Conservation (phyloP, 1,140 invertebrate genomes). For the Antheraea mylitta region DNA sequence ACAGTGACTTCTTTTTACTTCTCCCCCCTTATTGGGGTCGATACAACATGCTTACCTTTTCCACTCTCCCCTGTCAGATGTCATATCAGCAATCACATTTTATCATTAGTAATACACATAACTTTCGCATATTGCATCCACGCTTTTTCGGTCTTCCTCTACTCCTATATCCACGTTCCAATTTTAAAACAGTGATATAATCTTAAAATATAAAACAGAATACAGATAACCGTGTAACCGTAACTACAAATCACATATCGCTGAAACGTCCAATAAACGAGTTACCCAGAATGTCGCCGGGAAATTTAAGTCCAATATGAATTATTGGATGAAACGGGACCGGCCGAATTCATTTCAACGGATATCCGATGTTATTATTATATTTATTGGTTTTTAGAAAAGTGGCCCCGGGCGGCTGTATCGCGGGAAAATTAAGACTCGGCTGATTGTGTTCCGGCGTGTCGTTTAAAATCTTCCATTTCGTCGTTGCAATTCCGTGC, state of each 20-base stretch:
- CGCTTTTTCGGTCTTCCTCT: too few species aligned
- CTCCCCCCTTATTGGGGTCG: too few species aligned
- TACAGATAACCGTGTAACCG: neutral
- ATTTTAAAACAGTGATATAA: too few species aligned
- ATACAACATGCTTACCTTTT: too few species aligned
- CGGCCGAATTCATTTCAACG: conserved; percentile 43
- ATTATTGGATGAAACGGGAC: conserved; percentile 41
- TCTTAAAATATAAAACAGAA: neutral
- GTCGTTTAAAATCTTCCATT: neutral
- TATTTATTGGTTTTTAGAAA: conserved; percentile 64
- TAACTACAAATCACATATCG: neutral
- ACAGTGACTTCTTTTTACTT: too few species aligned
- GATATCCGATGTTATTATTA: conserved; percentile 50
- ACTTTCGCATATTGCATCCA: too few species aligned
- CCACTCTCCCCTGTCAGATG: too few species aligned
- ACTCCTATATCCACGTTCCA: too few species aligned
- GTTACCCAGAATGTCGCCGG: conserved; percentile 10
- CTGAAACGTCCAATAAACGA: neutral
- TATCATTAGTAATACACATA: too few species aligned
- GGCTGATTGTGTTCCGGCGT: neutral
- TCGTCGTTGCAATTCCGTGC: neutral
- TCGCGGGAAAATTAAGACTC: conserved; percentile 17
- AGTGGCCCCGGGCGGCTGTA: conserved; percentile 49
- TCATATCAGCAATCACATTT: too few species aligned
- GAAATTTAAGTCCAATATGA: conserved; percentile 30